These are phyloP conservation scores for Microctenopoma stevenorrisi DNA, from an alignment of 2,797 vertebrate genomes.

Conservation along the genomic window DNA sequence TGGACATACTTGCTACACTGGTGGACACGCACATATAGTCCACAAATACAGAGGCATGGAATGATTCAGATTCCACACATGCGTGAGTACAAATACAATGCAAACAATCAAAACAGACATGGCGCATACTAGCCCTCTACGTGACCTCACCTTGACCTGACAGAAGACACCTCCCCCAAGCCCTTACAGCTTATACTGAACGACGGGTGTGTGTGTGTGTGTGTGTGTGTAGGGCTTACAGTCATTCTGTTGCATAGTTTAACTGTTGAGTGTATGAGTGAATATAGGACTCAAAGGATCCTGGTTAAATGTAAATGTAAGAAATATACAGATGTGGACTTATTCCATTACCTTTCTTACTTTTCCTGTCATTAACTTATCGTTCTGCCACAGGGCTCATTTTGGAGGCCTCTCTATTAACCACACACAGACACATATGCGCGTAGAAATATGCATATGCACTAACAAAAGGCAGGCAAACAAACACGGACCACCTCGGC, in stretches of 20 bases:
- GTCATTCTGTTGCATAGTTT: conserved; percentile 72
- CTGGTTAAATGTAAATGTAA: conserved; percentile 48
- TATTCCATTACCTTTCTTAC: conserved; percentile 53
- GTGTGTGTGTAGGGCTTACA: conserved; percentile 32
- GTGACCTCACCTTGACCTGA: conserved; percentile 71
- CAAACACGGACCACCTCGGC: conserved; percentile 79
- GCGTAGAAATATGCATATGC: conserved; percentile 22
- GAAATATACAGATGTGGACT: conserved; percentile 44
- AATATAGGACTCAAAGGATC: conserved; percentile 71
- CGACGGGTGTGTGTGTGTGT: conserved; percentile 51
- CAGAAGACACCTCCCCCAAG: conserved; percentile 31
- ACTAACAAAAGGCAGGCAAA: conserved; percentile 55
- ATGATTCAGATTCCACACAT: neutral
- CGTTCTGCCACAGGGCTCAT: conserved; percentile 62
- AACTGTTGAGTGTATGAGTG: conserved; percentile 61
- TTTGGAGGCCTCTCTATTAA: conserved; percentile 61
- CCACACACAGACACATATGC: conserved; percentile 25
- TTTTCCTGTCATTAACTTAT: conserved; percentile 61
- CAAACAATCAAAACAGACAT: conserved; percentile 27
- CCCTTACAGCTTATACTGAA: conserved; percentile 44
- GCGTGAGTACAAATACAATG: conserved; percentile 9
- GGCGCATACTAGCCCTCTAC: conserved; percentile 2
- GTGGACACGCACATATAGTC: conserved; percentile 22
- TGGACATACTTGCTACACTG: conserved; percentile 29
- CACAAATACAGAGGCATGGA: conserved; percentile 16